Percentiles rank a stretch among this genome's conserved stretches.
phyloP scores from a whole-genome alignment of 30 jellyfish, hydroid and myxozoan species.

The Aurelia aurita complex sp. Pacific region DNA sequence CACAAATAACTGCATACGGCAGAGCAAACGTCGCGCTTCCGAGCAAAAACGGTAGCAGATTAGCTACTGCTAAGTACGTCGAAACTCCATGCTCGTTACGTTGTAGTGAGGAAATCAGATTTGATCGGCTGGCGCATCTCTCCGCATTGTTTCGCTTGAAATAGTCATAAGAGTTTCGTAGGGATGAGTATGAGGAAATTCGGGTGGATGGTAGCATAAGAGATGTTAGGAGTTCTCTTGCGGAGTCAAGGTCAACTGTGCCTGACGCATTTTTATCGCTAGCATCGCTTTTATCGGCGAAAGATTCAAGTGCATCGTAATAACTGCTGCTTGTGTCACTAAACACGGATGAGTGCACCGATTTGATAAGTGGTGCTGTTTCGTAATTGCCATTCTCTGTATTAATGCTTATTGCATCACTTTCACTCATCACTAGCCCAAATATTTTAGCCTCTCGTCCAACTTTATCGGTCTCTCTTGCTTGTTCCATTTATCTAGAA shows the following conservation, averaged over 20 bases:
- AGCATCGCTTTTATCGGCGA: constrained; percentile 4
- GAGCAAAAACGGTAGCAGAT: constrained; percentile 46
- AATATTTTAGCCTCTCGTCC: too few species aligned
- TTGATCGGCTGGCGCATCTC: constrained; percentile 14
- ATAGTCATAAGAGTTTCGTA: constrained; percentile 30
- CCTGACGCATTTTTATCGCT: neutral
- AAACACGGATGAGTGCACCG: neutral
- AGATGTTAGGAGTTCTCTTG: constrained; percentile 46
- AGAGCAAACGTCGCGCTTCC: constrained; percentile 68
- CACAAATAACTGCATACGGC: constrained; percentile 61
- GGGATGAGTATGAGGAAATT: constrained; percentile 42
- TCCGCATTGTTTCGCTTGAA: constrained; percentile 27
- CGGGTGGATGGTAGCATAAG: constrained; percentile 54
- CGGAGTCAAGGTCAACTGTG: neutral
- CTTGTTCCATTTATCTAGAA: too few species aligned
- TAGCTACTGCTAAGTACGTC: constrained; percentile 47
- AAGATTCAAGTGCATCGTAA: constrained; percentile 27
- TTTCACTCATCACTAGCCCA: too few species aligned
- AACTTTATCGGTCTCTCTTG: too few species aligned
- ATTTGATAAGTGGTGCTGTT: constrained; percentile 36
- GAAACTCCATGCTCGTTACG: constrained; percentile 59
- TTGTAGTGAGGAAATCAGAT: constrained; percentile 18
- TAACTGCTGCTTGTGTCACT: constrained; percentile 39
- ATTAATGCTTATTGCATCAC: too few species aligned
- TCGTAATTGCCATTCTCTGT: constrained; percentile 1